A percentile compares a stretch with the other conserved stretches of the same genome.
These are phyloP conservation scores for Scomber colias DNA, from an alignment of 2,113 vertebrate species.

Conservation along the genomic window DNA sequence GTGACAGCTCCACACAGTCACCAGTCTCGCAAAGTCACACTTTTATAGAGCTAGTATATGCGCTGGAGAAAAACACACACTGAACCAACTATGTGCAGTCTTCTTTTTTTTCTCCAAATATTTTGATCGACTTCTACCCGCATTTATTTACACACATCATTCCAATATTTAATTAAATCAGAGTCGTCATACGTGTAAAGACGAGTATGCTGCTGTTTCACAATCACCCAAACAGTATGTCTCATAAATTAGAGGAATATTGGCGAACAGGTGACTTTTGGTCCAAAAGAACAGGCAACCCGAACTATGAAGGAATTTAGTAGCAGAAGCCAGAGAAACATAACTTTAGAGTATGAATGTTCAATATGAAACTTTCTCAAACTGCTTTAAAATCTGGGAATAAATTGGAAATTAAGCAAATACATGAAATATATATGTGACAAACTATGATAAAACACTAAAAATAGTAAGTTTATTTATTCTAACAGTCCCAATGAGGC, in stretches of 20 bases:
- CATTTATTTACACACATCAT: background rate
- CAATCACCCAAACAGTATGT: background rate
- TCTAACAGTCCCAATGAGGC: background rate
- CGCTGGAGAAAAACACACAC: background rate
- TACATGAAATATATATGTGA: background rate
- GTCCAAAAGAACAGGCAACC: background rate
- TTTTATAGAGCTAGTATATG: too few species aligned
- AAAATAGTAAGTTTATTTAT: background rate
- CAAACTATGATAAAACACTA: background rate
- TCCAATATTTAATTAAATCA: background rate
- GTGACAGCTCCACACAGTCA: background rate
- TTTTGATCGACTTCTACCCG: background rate
- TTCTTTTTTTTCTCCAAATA: background rate
- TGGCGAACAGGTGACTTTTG: background rate
- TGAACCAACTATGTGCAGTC: slow-evolving; percentile 1
- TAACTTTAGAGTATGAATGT: background rate
- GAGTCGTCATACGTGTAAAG: background rate
- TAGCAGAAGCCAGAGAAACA: background rate
- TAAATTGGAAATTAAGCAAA: background rate
- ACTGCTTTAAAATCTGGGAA: too few species aligned
- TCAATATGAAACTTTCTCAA: background rate
- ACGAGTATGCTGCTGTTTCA: background rate
- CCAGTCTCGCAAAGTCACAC: background rate
- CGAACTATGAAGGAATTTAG: too few species aligned
- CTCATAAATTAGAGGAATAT: background rate